Percentiles rank a stretch among this genome's conserved stretches.
These are phyloP conservation scores for Daphoenositta chrysoptera DNA, from an alignment of 2,113 vertebrate genomes.

Conservation along the genomic window DNA sequence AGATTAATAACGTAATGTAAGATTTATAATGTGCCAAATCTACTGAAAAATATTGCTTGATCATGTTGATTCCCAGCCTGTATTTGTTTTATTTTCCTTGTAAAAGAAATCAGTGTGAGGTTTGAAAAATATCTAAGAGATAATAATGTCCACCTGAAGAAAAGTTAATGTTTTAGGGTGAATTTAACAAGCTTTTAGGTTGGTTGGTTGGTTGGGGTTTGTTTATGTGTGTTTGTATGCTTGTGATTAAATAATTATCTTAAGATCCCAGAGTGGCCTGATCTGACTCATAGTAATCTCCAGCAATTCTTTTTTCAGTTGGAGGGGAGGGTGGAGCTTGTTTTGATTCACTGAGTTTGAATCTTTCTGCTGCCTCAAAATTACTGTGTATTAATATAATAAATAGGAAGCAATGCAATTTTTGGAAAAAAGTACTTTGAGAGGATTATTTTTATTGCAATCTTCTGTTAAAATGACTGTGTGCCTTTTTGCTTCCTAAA, in stretches of 20 bases:
- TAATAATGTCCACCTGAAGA: background rate
- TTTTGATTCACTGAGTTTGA: background rate
- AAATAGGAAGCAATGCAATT: background rate
- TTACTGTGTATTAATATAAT: background rate
- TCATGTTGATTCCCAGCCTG: background rate
- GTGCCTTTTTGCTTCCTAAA: background rate
- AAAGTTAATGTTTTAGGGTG: background rate
- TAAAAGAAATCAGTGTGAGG: background rate
- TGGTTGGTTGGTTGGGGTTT: background rate
- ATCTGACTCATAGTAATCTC: background rate
- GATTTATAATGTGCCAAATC: background rate
- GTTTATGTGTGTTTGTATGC: background rate
- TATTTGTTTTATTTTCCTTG: background rate
- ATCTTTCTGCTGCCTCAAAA: background rate
- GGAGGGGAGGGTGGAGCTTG: background rate
- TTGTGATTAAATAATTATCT: background rate
- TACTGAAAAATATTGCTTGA: background rate
- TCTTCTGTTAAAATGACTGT: background rate
- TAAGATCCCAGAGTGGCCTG: background rate
- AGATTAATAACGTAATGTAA: background rate
- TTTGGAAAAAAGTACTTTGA: background rate
- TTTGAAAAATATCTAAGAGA: background rate
- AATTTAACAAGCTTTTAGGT: background rate
- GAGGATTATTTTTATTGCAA: background rate
- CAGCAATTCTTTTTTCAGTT: background rate